A percentile compares a stretch with the other conserved stretches of the same genome.
Conservation (phyloP, 2,888 invertebrate genomes). For the Hydraecia micacea region DNA sequence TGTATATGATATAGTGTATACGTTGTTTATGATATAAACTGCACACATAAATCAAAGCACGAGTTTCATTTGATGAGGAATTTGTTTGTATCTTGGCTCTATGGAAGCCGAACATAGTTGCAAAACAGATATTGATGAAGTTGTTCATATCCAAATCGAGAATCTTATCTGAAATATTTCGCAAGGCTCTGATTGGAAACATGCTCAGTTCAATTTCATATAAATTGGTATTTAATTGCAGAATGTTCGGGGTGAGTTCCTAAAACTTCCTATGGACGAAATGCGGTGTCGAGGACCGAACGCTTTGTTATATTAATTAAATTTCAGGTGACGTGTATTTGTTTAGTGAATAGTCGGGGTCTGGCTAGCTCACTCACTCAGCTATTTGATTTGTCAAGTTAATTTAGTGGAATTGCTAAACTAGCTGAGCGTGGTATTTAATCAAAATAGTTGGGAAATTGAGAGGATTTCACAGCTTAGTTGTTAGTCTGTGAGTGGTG, state of each 20-base stretch:
- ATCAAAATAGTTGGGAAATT: slow-evolving; percentile 23
- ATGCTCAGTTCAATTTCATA: slow-evolving; percentile 13
- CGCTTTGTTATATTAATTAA: slow-evolving; percentile 15
- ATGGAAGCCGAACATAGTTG: neutral
- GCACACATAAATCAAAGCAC: neutral
- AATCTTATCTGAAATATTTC: neutral
- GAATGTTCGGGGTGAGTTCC: neutral
- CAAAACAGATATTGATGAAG: neutral
- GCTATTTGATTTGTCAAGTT: slow-evolving; percentile 34
- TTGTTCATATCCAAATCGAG: neutral
- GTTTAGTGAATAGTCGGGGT: slow-evolving; percentile 4
- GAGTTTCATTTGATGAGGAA: neutral
- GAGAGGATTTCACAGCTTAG: slow-evolving; percentile 24
- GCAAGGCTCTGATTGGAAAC: neutral
- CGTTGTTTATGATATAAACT: neutral
- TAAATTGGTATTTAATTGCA: slow-evolving; percentile 14
- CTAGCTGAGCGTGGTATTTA: slow-evolving; percentile 32
- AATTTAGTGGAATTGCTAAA: slow-evolving; percentile 22
- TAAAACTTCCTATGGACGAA: neutral
- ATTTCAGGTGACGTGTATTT: slow-evolving; percentile 23
- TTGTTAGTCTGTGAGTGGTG: neutral
- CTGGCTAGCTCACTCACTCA: neutral
- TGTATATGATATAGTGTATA: too few relatives aligned
- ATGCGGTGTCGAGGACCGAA: neutral
- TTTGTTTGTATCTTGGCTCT: neutral